Evolutionary conservation across 2,888 invertebrate species (phyloP), one percentile per base, ranked within the genome.

Genomic region (Zaprionus obscuricornis): DNA sequence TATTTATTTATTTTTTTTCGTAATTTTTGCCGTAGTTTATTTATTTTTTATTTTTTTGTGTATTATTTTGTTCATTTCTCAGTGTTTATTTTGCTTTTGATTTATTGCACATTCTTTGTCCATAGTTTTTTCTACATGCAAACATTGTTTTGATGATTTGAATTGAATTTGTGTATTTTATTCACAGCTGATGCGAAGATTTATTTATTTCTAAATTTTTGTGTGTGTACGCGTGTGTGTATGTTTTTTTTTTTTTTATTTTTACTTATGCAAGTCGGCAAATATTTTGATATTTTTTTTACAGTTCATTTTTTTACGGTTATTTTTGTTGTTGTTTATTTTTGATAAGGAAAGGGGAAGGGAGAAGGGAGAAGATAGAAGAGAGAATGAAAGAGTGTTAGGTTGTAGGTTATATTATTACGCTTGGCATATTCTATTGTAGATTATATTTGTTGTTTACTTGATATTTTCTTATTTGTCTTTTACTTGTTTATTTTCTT

Each of bases 81-180:
- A 29, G 1, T 18, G 27, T 51, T 49, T 47, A 22, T 47, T 64
- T 70, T 13, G 31, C 10, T 22, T 50, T 51, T 69, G 73, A 69
- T 73, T 68, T 68, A 73, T 62, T 4, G 26, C 39, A 45, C 34
- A 72, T 46, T 22, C 18, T 31, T 31, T 31, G 11, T 11, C 4
- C 5, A n/a, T 36, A 40, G 22, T 27, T 20, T 68, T 18, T 16
- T 11, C 14, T 7, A 11, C 26, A n/a, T n/a, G n/a, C n/a, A 65
- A 45, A 45, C 40, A 31, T 39, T 24, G 13, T 42, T 52, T 33
- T 40, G 6, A 17, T 50, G 10, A 5, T 18, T 34, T 11, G 17
- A 33, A 27, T 49, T 47, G 47, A 27, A 24, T 18, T 45, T 16
- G 20, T 22, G n/a, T n/a, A n/a, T 42, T 36, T 66, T 22, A 33